Evolutionary conservation across 2,113 vertebrate genomes (phyloP), one percentile per base, ranked within the genome.

Genomic region (Nycticorax nycticorax): DNA sequence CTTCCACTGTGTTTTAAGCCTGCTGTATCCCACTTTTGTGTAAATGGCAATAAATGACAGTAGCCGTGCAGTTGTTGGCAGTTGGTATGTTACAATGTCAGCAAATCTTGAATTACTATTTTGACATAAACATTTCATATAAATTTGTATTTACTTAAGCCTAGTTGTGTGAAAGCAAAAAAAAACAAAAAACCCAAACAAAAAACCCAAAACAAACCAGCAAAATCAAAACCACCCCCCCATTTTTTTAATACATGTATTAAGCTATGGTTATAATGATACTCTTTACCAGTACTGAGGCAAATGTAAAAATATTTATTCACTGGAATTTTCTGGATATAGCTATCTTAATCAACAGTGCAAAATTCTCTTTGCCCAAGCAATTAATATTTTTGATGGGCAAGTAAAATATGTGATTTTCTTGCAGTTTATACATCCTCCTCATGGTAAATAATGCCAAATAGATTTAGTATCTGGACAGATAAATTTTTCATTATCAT

Each of bases 271-370:
- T 96, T 94, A 59, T 92, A 96, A 78, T 96, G 85, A 86, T 94
- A 39, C 67, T 96, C 69, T 94, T 96, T 93, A 11, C 66, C 19
- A 73, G 66, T 89, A 94, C 94, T 94, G 91, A 92, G 85, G 28
- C 12, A 50, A 74, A 89, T 7, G 80, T 96, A 96, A 94, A 97
- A 90, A 90, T 88, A 94, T 93, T 96, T 97, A 92, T 97, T 97
- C 92, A 94, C 76, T 96, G 94, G 95, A 91, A 96, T 98, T 98
- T 97, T 96, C 96, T 96, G 91, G 96, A 76, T 96, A 96, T 68
- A 97, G 96, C 96, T 96, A 64, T 98, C 93, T 95, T 97, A 97
- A 97, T 97, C 95, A 86, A 35, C 96, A 96, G 90, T 92, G 94
- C 64, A 92, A 84, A 97, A 92, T 86, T 88, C 47, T 88, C 53